Conservation (phyloP, 2,113 vertebrate species). For the Aphyosemion australe region DNA sequence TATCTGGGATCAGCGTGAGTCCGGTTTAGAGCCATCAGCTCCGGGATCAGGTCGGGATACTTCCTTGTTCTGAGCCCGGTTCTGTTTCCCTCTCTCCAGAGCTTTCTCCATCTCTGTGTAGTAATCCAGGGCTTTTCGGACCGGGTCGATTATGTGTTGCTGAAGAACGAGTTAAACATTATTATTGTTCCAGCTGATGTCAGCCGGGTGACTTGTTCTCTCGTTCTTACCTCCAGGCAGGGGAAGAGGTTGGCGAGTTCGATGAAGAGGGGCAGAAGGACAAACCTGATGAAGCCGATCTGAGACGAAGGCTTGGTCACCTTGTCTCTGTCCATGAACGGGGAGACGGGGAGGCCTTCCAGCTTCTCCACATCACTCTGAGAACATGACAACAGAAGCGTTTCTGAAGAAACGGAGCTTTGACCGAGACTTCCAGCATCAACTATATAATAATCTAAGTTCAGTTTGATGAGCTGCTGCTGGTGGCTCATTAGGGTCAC, state of each 20-base stretch:
- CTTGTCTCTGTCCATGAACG: slow-evolving; percentile 85
- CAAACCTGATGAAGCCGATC: slow-evolving; percentile 82
- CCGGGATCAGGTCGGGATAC: slow-evolving; percentile 1
- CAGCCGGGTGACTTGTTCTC: too few species aligned
- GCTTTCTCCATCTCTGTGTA: slow-evolving; percentile 85
- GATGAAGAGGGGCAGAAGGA: slow-evolving; percentile 81
- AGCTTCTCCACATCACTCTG: slow-evolving; percentile 84
- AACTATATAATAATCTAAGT: too few species aligned
- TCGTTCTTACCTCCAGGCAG: slow-evolving; percentile 75
- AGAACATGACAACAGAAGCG: not conserved
- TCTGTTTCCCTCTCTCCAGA: slow-evolving; percentile 75
- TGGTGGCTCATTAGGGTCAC: too few species aligned
- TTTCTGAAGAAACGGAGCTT: too few species aligned
- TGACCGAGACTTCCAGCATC: too few species aligned
- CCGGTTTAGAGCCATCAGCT: slow-evolving; percentile 13
- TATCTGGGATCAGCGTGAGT: not conserved
- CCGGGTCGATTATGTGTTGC: slow-evolving; percentile 81
- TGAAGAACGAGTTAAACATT: slow-evolving; percentile 15
- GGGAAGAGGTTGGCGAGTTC: slow-evolving; percentile 83
- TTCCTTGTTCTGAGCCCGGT: slow-evolving; percentile 63
- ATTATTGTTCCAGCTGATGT: not conserved
- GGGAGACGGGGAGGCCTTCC: slow-evolving; percentile 82
- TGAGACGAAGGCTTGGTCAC: slow-evolving; percentile 82
- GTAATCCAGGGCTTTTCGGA: slow-evolving; percentile 81
- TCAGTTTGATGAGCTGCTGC: too few species aligned